Evolutionary conservation across 2,888 invertebrate species (phyloP), one percentile per base, ranked within the genome.

Genomic region (Drosophila cognata): DNA sequence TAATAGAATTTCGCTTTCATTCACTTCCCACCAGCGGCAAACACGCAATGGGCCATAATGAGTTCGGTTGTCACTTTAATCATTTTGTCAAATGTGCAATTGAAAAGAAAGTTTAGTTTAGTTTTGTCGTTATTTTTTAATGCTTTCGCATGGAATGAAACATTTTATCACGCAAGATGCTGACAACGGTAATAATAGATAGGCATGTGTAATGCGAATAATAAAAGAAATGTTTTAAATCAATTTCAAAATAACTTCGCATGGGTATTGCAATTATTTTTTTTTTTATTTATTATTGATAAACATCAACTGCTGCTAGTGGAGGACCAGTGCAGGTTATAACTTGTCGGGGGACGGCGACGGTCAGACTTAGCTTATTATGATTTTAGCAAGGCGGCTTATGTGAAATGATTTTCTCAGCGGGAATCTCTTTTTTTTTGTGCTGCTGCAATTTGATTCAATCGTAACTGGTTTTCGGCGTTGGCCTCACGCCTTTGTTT

Each of bases 1-100:
- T 92, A 91, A 91, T 89, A 92, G 86, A 91, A 91, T 92, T 92
- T 92, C 91, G 84, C 92, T 92, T 92, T 92, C 91, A 77, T 91
- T 92, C 74, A 63, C 69, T 88, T 79, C 78, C 79, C 82, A 88
- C 70, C 66, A 51, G 41, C 61, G 46, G 10, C 36, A 31, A 72
- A 71, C 87, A 84, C 82, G 89, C 86, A 88, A 88, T 77, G 83
- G 74, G 59, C 71, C 71, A 60, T 84, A 84, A 84, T 74, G 53
- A 69, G 69, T 71, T 53, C 70, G 64, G 60, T 77, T 66, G 61
- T 25, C 68, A 73, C 69, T 70, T 71, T n/a, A 70, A 82, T 62
- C 56, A 83, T 74, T 73, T 75, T 65, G 73, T 74, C 75, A 76
- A 81, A 87, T 62, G 60, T 70, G 74, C 74, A 77, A 69, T 82